Evolutionary conservation across 2,797 vertebrate genomes (phyloP).

Genomic region (Melanotaenia boesemani): DNA sequence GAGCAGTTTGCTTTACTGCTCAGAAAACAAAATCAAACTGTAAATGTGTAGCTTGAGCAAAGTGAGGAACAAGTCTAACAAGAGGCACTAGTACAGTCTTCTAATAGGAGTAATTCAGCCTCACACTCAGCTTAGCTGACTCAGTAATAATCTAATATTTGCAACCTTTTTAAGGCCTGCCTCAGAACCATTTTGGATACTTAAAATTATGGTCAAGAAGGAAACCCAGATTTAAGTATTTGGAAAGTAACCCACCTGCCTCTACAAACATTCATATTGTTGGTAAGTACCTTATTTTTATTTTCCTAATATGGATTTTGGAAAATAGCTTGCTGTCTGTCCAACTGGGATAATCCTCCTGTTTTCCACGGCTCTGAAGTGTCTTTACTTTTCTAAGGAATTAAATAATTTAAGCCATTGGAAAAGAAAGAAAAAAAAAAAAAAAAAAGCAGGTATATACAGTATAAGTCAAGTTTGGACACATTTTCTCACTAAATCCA

Average conservation of each 20-base stretch:
- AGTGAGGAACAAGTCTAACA: neutral
- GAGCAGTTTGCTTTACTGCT: neutral
- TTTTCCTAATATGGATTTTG: slow-evolving; percentile 11
- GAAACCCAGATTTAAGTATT: slow-evolving; percentile 1
- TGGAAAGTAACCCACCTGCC: slow-evolving; percentile 16
- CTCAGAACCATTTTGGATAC: slow-evolving; percentile 8
- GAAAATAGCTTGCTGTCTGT: slow-evolving; percentile 9
- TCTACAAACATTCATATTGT: slow-evolving; percentile 27
- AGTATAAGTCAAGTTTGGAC: no score
- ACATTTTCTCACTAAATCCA: no score
- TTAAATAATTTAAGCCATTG: neutral
- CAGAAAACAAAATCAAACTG: slow-evolving; percentile 2
- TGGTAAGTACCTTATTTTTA: slow-evolving; percentile 21
- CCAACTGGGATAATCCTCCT: slow-evolving; percentile 9
- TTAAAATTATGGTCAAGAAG: slow-evolving; percentile 1
- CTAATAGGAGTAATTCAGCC: neutral
- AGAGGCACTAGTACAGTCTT: no score
- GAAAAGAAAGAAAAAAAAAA: neutral
- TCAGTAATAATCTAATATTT: slow-evolving; percentile 32
- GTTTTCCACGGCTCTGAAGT: neutral
- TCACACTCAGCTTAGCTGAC: slow-evolving; percentile 12
- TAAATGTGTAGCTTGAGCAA: slow-evolving; percentile 10
- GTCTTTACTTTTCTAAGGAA: slow-evolving; percentile 4
- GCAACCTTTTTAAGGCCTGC: slow-evolving; percentile 9
- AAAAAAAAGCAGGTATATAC: neutral